Evolutionary conservation across 2,113 vertebrate species (phyloP), one percentile per base, ranked within the genome.

Genomic region (Bos indicus): DNA sequence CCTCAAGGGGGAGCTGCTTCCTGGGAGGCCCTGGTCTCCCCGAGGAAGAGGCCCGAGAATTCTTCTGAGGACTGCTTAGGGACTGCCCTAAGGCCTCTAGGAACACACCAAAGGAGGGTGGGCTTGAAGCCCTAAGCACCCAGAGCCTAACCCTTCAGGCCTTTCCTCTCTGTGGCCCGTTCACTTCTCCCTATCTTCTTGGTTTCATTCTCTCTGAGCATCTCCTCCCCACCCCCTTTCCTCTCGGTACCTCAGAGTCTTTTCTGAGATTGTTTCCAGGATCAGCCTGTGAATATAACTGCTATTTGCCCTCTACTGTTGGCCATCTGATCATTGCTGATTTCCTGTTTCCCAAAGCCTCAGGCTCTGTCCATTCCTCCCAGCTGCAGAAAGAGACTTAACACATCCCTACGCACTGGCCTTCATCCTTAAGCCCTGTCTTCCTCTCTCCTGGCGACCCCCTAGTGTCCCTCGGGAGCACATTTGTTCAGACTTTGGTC

Each of bases 401-500:
- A 95, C 94, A 92, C 59, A 43, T 67, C 52, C 91, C 90, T 81
- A 71, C 11, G 82, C 67, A 16, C 94, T 8, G 48, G 94, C 67
- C 83, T 97, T 89, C 60, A 56, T 60, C 87, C 91, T 96, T 91
- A 97, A 97, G 52, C 94, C 93, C 57, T 74, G 90, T 59, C 90
- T 97, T 97, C 91, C 96, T 97, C 59, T 97, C 82, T 95, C 77
- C 85, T 57, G 90, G 86, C 11, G 96, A 97, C 90, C 94, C 85
- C 64, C 51, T 91, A 51, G 7, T 67, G 46, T 25, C 95, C 84
- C 82, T 30, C 23, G 78, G 92, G 87, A 95, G 40, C 94, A 96
- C 96, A 97, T 96, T 96, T 97, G 97, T 96, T 97, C 92, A 67
- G 94, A 90, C 90, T 96, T 96, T 82, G 87, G 92, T 94, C 96